Base-by-base conservation (phyloP, 2,888 invertebrate species). In the Drosophila pegasa region DNA sequence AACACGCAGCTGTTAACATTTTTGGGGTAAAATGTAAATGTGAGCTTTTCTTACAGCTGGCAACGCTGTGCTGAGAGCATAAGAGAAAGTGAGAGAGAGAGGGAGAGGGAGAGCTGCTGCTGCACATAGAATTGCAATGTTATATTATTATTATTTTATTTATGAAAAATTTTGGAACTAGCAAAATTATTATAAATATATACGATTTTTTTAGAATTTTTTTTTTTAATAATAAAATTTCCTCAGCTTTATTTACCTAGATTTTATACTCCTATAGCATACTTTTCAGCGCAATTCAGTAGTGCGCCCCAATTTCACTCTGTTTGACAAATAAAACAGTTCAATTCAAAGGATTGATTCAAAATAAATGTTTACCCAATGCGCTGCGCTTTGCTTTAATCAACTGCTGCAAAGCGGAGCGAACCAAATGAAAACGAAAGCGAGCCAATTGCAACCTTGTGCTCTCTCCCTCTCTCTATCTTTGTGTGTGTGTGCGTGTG, bases 401-500 rank as follows among this genome's bases (percentile, higher is more conserved):
- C 38, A 63, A 63, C 56, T 68, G 57, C 58, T 56, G 68, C 73
- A 68, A 58, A 64, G 51, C 54, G 38, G 50, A 73, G 51, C 69
- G 51, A 31, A 51, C 29, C 61, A 64, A 77, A 75, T 64, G 78
- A 80, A 78, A 80, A 63, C 50, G 77, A 80, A 80, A 78, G 72
- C 63, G 69, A 69, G 22, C 56, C 74, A 61, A 69, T 52, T 78
- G 60, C 63, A 75, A 76, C 61, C 59, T 65, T 71, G 71, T 71
- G 56, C 62, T 25, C 43, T 40, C 55, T 47, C 45, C n/a, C 12
- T 35, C 48, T 35, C 27, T 33, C 14, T 9, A 6, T 50, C 50
- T 48, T n/a, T 38, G 52, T 55, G 18, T 47, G 50, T 58, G 45
- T 62, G 38, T 55, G 45, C 50, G 27, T 64, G 40, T 60, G 35